These are phyloP conservation scores for Ormyrus thymus DNA, from an alignment of 2,888 invertebrate species.

Conservation along the genomic window DNA sequence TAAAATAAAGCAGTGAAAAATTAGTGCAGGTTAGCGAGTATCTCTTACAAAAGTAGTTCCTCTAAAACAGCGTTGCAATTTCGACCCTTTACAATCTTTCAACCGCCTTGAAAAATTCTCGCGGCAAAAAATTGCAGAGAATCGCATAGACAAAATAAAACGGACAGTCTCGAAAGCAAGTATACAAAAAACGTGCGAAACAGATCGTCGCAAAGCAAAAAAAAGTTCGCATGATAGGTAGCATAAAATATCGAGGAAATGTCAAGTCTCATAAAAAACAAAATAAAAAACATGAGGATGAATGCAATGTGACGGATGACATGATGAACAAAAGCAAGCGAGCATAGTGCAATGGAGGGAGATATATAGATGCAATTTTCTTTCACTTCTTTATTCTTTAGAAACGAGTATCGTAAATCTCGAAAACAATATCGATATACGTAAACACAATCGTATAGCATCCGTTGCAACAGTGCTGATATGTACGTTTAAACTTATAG, in stretches of 20 bases:
- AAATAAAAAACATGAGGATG: conserved; percentile 26
- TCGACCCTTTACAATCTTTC: conserved; percentile 9
- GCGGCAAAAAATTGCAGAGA: conserved; percentile 14
- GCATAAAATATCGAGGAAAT: conserved; percentile 18
- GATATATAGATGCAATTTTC: conserved; percentile 18
- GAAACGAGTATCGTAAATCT: not conserved
- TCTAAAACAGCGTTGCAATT: conserved; percentile 25
- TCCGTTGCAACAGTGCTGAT: not conserved
- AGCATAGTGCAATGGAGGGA: conserved; percentile 46
- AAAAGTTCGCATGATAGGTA: conserved; percentile 38
- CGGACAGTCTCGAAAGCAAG: conserved; percentile 20
- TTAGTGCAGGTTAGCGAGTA: conserved; percentile 28
- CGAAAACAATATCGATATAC: conserved; percentile 18
- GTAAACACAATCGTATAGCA: not conserved
- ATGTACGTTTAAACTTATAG: not conserved
- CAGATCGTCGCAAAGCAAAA: conserved; percentile 37
- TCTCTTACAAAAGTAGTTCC: conserved; percentile 19
- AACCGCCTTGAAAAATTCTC: not conserved
- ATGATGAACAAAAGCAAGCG: conserved; percentile 53
- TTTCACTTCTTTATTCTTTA: not conserved
- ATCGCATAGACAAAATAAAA: conserved; percentile 25
- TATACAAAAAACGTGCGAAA: conserved; percentile 49
- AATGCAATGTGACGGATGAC: conserved; percentile 52
- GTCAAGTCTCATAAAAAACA: conserved; percentile 35
- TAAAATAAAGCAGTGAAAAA: conserved; percentile 1